A percentile compares a stretch with the other conserved stretches of the same genome.
These are phyloP conservation scores for Sericinus montela DNA, from an alignment of 2,888 invertebrate species.

Conservation along the genomic window DNA sequence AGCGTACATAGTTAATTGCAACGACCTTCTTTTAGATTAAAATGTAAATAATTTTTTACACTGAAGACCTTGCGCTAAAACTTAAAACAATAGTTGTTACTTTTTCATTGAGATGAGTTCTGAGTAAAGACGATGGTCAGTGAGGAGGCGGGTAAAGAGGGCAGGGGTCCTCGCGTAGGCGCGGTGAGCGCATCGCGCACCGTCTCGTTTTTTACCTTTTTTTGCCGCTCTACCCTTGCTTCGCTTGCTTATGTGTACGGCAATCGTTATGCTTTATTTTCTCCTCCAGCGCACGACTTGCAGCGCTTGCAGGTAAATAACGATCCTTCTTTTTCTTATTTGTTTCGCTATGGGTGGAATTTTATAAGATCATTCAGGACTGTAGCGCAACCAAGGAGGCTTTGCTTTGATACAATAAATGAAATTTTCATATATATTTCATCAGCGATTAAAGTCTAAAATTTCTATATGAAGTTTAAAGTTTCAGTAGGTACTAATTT, in stretches of 20 bases:
- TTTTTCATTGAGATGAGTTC: slow-evolving; percentile 8
- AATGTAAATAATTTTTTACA: slow-evolving; percentile 3
- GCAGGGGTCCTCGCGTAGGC: slow-evolving; percentile 58
- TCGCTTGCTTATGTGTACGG: slow-evolving; percentile 45
- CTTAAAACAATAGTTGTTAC: slow-evolving; percentile 3
- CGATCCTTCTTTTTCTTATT: slow-evolving; percentile 58
- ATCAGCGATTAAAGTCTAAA: no score
- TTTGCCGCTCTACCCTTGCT: slow-evolving; percentile 68
- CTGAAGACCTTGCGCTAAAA: slow-evolving; percentile 18
- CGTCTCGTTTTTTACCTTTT: slow-evolving; percentile 57
- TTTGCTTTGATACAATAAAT: neutral
- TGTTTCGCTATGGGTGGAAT: slow-evolving; percentile 48
- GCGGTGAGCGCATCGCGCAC: slow-evolving; percentile 39
- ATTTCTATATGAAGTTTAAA: no score
- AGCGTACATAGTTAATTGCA: neutral
- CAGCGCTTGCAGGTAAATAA: slow-evolving; percentile 66
- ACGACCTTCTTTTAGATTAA: slow-evolving; percentile 1
- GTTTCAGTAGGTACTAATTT: no score
- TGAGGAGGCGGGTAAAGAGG: slow-evolving; percentile 28
- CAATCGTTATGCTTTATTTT: slow-evolving; percentile 54
- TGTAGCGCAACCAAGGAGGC: neutral
- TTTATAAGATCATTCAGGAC: slow-evolving; percentile 27
- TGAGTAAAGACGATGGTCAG: slow-evolving; percentile 13
- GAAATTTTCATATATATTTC: no score
- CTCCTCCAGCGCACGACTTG: slow-evolving; percentile 46